Evolutionary conservation across 2,797 vertebrate species (phyloP).

Genomic region (Liasis olivaceus): DNA sequence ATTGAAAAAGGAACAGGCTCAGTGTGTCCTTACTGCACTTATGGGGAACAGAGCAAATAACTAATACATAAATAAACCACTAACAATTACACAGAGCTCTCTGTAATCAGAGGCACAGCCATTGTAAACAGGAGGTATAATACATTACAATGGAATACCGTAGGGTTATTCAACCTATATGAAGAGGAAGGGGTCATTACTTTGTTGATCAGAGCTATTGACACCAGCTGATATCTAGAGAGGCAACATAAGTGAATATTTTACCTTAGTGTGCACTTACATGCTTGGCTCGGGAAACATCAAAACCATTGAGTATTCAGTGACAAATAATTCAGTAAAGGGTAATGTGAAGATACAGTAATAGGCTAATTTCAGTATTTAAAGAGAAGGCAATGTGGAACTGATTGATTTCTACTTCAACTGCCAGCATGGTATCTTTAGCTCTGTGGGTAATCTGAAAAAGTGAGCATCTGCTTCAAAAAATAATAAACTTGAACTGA

Average conservation of each 20-base stretch:
- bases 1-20: not conserved
- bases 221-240: not conserved
- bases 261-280: not conserved
- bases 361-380: not conserved
- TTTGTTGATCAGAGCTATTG: not conserved
- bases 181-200: not conserved
- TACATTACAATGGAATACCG: not conserved
- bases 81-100: not conserved
- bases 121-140: not conserved
- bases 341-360: not conserved
- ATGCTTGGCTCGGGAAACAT: not conserved
- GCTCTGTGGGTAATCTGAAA: not conserved
- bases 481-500: not conserved
- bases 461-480: not conserved
- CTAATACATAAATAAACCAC: not conserved
- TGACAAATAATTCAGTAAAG: not conserved
- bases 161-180: not conserved
- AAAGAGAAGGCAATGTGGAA: not conserved
- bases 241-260: not conserved
- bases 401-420: not conserved
- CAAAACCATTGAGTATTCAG: not conserved
- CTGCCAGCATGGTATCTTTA: not conserved
- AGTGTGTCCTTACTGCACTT: not conserved
- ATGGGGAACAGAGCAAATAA: not conserved
- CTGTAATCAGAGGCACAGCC: no score